A percentile compares a stretch with the other conserved stretches of the same genome.
Evolutionary conservation across 2,113 vertebrate genomes (phyloP).

Genomic region (Syngnathus typhle): DNA sequence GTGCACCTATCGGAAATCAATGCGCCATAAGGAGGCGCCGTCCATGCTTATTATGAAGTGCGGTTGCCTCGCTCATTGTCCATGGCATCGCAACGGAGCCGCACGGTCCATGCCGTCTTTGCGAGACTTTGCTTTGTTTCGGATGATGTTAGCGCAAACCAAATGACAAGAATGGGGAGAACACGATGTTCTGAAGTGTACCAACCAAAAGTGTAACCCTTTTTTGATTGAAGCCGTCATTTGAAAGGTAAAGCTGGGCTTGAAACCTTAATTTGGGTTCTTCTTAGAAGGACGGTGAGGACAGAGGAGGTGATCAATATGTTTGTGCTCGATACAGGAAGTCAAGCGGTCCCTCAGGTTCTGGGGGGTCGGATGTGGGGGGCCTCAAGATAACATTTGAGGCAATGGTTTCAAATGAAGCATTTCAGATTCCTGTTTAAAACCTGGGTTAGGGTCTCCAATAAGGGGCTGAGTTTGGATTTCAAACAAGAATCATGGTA

Average conservation of each 20-base stretch:
- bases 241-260: not conserved
- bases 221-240: not conserved
- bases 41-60: conserved; percentile 69
- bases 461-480: too few relatives aligned
- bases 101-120: not conserved
- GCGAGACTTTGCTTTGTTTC: conserved; percentile 1
- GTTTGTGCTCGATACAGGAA: conserved; percentile 64
- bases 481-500: too few relatives aligned
- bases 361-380: conserved; percentile 7
- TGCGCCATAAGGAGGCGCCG: conserved; percentile 70
- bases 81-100: conserved; percentile 13
- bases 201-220: not conserved
- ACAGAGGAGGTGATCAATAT: conserved; percentile 64
- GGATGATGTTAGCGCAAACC: conserved; percentile 48
- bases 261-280: not conserved
- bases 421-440: too few relatives aligned
- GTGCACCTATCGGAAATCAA: conserved; percentile 74
- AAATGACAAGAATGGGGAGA: not conserved
- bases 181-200: not conserved
- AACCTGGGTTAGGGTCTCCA: too few relatives aligned
- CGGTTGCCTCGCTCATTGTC: conserved; percentile 58
- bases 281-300: conserved; percentile 1
- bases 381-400: too few relatives aligned
- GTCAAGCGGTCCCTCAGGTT: conserved; percentile 48
- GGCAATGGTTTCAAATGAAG: too few relatives aligned